These are phyloP conservation scores for Emys orbicularis DNA, from an alignment of 2,797 vertebrate genomes.

Conservation along the genomic window DNA sequence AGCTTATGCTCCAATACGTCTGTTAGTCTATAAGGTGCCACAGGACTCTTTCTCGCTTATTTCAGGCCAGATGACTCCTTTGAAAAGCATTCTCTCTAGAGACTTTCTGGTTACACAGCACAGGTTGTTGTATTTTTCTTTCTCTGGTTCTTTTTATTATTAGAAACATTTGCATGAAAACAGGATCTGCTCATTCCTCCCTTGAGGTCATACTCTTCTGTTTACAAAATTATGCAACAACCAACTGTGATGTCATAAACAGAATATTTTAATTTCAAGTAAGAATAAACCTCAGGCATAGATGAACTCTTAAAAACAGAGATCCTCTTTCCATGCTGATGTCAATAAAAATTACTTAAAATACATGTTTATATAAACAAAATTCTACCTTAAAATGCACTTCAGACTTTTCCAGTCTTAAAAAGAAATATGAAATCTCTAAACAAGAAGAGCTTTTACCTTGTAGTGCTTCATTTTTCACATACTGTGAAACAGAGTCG, in stretches of 20 bases:
- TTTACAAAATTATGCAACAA: conserved; percentile 18
- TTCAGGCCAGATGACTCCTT: not conserved
- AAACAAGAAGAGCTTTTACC: not conserved
- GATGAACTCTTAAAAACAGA: not conserved
- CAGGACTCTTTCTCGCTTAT: not conserved
- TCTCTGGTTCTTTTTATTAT: conserved; percentile 27
- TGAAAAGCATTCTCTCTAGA: not conserved
- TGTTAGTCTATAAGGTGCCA: no score
- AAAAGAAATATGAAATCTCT: not conserved
- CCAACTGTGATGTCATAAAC: not conserved
- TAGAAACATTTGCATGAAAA: conserved; percentile 47
- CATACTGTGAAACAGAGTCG: not conserved
- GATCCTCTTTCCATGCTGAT: not conserved
- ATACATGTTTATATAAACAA: not conserved
- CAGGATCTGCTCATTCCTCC: conserved; percentile 6
- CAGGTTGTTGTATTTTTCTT: not conserved
- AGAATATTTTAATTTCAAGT: conserved; percentile 18
- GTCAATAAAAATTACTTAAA: not conserved
- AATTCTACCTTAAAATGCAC: not conserved
- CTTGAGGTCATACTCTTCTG: conserved; percentile 37
- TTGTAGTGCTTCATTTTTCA: not conserved
- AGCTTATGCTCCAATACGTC: no score
- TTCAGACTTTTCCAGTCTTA: not conserved
- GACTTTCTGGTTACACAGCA: not conserved
- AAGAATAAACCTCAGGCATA: not conserved